A percentile compares a stretch with the other conserved stretches of the same genome.
phyloP scores from a whole-genome alignment of 2,113 vertebrate species.

The Pomatostomus ruficeps region DNA sequence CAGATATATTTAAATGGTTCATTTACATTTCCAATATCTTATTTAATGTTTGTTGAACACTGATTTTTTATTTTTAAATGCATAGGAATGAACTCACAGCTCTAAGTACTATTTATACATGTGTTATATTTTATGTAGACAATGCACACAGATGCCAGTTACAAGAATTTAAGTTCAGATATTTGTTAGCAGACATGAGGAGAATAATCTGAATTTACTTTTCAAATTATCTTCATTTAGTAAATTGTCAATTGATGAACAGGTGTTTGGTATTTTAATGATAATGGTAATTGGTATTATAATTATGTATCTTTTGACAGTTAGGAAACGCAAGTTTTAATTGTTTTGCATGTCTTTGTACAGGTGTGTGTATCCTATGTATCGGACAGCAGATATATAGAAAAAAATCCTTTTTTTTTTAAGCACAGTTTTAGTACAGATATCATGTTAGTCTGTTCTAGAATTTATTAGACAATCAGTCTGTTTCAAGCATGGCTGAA shows the following conservation, averaged over 20 bases:
- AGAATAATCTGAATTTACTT: background rate
- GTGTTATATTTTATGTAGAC: background rate
- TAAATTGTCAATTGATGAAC: background rate
- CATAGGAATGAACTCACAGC: background rate
- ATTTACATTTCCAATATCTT: background rate
- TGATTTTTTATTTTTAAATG: background rate
- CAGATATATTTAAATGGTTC: background rate
- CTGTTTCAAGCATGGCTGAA: background rate
- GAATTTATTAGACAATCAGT: background rate
- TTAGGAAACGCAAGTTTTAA: background rate
- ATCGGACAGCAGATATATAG: background rate
- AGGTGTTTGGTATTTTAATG: background rate
- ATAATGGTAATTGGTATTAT: no score
- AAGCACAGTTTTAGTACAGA: background rate
- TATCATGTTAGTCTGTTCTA: background rate
- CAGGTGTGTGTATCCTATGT: background rate
- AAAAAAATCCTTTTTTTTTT: background rate
- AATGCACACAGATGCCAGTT: background rate
- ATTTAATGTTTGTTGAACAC: background rate
- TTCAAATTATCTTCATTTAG: background rate
- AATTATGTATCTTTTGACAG: background rate
- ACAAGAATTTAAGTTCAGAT: background rate
- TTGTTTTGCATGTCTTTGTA: background rate
- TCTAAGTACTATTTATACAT: background rate
- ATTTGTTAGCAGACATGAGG: background rate